Percentiles rank a stretch among this genome's conserved stretches.
Conservation (phyloP, 1,140 invertebrate species). For the Coelopa frigida region DNA sequence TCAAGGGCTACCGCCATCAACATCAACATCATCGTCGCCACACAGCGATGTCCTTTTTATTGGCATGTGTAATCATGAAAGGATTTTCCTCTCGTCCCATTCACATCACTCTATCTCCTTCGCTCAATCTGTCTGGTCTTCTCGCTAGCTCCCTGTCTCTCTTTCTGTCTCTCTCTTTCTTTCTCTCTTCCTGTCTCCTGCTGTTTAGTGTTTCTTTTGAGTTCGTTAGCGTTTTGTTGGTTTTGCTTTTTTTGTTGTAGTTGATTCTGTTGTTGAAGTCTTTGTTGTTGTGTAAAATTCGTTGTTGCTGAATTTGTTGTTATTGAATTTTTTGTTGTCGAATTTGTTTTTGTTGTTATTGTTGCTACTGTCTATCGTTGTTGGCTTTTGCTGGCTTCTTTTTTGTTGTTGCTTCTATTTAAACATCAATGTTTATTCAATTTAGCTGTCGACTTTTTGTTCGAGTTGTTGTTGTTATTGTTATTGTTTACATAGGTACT, state of each 20-base stretch:
- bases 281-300: not conserved
- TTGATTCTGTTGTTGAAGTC: not conserved
- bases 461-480: not conserved
- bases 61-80: too few relatives aligned
- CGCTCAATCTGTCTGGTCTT: too few relatives aligned
- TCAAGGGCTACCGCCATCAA: too few relatives aligned
- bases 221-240: constrained; percentile 2
- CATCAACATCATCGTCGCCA: too few relatives aligned
- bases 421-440: not conserved
- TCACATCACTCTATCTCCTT: too few relatives aligned
- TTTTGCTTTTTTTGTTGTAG: constrained; percentile 1
- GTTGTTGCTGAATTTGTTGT: constrained; percentile 2
- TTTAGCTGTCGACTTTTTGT: not conserved
- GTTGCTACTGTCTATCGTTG: not conserved
- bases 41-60: too few relatives aligned
- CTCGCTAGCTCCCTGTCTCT: too few relatives aligned
- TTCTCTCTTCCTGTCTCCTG: not conserved
- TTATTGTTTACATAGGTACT: too few relatives aligned
- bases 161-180: not conserved
- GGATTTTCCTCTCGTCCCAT: too few relatives aligned
- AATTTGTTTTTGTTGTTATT: not conserved
- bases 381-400: not conserved
- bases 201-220: not conserved
- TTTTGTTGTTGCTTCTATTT: too few relatives aligned
- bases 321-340: constrained; percentile 1